Base-by-base conservation (phyloP, 2,797 vertebrate genomes). In the Podarcis lilfordi region DNA sequence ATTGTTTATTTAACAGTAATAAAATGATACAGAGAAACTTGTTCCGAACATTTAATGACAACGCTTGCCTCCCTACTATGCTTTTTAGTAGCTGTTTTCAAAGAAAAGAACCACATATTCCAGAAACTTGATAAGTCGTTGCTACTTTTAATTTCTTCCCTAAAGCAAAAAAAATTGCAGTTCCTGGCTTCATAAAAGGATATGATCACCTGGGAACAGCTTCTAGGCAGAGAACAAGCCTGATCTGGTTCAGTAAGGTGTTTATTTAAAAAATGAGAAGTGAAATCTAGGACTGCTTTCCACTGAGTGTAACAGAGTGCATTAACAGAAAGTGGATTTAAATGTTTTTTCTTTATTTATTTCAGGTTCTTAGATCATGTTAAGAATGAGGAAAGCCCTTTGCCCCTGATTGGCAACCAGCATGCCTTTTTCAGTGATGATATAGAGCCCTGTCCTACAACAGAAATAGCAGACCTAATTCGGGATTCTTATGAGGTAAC, bases 321-420 rank as follows among this genome's bases (percentile, higher is more conserved):
- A 45, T 55, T 35, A 45, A n/a, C 13, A 27, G 7, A 79, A 8
- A 29, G 55, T 66, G 27, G 59, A 8, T 45, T 85, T 82, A 59
- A 81, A 88, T 0, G 86, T 89, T 66, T 50, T n/a, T 50, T 55
- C 27, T 59, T 8, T 19, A 90, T 88, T 92, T 77, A 89, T 88
- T 92, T 77, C 91, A 99, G 99, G 94, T 99, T 99, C 94, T 96
- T 99, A 89, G 99, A 99, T 83, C 97, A 98, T 93, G 97, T 99
- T 69, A 97, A 96, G 94, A 97, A 97, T 0, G 97, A 98, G 50
- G 98, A 98, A 79, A 97, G 97, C 88, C 97, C 96, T 3, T 94
- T 97, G 35, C 96, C 96, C 68, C 93, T 95, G 0, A 91, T 94
- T 43, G 95, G 96, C 89, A 97, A 97, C 91, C 96, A 97, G 93